Evolutionary conservation across 2,113 vertebrate genomes (phyloP), one percentile per base, ranked within the genome.

Genomic region (Malaclemys terrapin): DNA sequence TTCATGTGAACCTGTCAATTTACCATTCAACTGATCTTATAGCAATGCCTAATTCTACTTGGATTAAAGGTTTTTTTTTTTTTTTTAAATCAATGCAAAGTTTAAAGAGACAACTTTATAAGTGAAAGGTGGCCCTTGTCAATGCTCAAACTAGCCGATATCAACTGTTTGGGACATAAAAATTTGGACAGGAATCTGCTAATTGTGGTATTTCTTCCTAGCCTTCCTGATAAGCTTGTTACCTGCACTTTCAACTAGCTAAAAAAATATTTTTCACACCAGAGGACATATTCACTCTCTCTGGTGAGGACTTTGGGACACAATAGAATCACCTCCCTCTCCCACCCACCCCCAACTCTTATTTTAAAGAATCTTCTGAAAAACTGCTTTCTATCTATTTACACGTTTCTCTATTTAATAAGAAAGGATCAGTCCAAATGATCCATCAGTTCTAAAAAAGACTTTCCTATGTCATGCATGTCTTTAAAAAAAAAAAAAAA

Each of bases 21-120:
- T 98, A 98, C 97, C 96, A 97, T 96, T 98, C 95, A 24, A 97
- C 91, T 96, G 96, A 98, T 98, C 97, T 97, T 80, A 97, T 65
- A 97, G 97, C 94, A 97, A 98, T 97, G 95, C 93, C 97, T 97
- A 98, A 97, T 96, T 97, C 97, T 98, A 97, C 95, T 97, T 96
- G 92, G 97, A 97, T 96, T 96, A 96, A 95, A 97, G 93, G 4
- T 76, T 1, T 4, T 50, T 84, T 95, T 88, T 94, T n/a, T 7
- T 84, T 95, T 88, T 94, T n/a, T 7, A 8, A 91, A 96, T 91
- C 89, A 97, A 94, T 45, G 69, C 89, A 93, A 97, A 84, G 88
- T 96, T 97, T 95, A 87, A 84, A 93, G 92, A 91, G 87, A 97
- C 78, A 84, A 91, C 81, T 96, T 96, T 95, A 95, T 91, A 97